A percentile compares a stretch with the other conserved stretches of the same genome.
These are phyloP conservation scores for Lasioglossum leucozonium DNA, from an alignment of 2,888 invertebrate species.

Conservation along the genomic window DNA sequence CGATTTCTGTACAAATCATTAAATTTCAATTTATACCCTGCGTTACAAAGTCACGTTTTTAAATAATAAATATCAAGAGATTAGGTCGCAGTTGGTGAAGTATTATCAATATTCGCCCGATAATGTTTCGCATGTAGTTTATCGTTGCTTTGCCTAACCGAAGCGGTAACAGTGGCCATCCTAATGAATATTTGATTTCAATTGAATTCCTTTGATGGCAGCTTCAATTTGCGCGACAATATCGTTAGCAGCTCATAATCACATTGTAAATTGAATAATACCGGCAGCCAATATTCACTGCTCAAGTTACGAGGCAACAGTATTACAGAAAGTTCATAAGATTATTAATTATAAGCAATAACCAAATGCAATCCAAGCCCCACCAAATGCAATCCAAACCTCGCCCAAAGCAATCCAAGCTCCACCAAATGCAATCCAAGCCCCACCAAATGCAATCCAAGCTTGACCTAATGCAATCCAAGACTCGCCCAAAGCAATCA, in stretches of 20 bases:
- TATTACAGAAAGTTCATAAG: conserved; percentile 41
- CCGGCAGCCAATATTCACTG: conserved; percentile 29
- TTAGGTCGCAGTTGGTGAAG: not conserved
- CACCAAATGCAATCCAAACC: no score
- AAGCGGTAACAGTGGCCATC: conserved; percentile 1
- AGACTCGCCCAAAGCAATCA: no score
- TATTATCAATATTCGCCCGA: conserved; percentile 8
- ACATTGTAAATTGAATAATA: conserved; percentile 54
- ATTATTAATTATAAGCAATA: no score
- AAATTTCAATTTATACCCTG: not conserved
- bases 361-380: no score
- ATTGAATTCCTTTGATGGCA: conserved; percentile 38
- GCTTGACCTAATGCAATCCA: no score
- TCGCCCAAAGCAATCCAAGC: no score
- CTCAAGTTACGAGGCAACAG: conserved; percentile 36
- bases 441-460: no score
- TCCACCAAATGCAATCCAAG: no score
- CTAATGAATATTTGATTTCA: conserved; percentile 55
- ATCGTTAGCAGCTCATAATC: conserved; percentile 51
- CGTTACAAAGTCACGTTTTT: not conserved
- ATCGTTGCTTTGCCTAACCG: conserved; percentile 42
- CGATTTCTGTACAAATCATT: not conserved
- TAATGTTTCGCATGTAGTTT: conserved; percentile 35
- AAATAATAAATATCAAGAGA: not conserved
- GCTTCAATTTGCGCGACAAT: conserved; percentile 46